phyloP scores from a whole-genome alignment of 2,888 invertebrate species.

The Sceliomorpha sp. region DNA sequence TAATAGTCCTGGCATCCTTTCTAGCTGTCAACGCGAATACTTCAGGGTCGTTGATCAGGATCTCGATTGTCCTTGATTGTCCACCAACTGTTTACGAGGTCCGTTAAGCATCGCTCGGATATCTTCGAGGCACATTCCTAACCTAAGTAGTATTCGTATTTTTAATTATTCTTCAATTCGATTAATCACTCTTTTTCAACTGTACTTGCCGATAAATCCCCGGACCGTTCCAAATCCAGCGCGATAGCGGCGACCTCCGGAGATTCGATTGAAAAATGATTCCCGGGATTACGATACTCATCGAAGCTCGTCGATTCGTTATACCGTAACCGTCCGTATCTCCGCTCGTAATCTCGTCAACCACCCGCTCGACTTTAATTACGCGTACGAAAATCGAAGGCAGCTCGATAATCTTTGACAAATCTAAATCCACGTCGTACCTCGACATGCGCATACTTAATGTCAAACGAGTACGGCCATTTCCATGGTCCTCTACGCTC shows the following conservation, averaged over 20 bases:
- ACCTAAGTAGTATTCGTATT: too few relatives aligned
- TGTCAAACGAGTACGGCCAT: conserved; percentile 35
- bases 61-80: conserved; percentile 24
- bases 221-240: too few relatives aligned
- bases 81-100: conserved; percentile 17
- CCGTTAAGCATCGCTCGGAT: conserved; percentile 26
- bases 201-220: too few relatives aligned
- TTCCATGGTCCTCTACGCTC: conserved; percentile 30
- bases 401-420: conserved; percentile 15
- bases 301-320: conserved; percentile 9
- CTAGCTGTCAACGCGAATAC: conserved; percentile 30
- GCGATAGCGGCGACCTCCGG: too few relatives aligned
- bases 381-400: conserved; percentile 34
- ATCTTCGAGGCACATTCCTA: too few relatives aligned
- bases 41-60: conserved; percentile 24
- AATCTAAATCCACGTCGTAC: conserved; percentile 12
- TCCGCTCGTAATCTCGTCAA: conserved; percentile 26
- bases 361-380: conserved; percentile 22
- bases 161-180: too few relatives aligned
- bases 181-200: too few relatives aligned
- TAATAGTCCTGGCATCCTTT: conserved; percentile 16
- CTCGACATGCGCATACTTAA: conserved; percentile 37
- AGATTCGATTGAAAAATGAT: conserved; percentile 3
- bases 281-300: neutral
- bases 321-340: conserved; percentile 23